Conservation (phyloP, 2,113 vertebrate genomes). For the Balaenoptera acutorostrata region DNA sequence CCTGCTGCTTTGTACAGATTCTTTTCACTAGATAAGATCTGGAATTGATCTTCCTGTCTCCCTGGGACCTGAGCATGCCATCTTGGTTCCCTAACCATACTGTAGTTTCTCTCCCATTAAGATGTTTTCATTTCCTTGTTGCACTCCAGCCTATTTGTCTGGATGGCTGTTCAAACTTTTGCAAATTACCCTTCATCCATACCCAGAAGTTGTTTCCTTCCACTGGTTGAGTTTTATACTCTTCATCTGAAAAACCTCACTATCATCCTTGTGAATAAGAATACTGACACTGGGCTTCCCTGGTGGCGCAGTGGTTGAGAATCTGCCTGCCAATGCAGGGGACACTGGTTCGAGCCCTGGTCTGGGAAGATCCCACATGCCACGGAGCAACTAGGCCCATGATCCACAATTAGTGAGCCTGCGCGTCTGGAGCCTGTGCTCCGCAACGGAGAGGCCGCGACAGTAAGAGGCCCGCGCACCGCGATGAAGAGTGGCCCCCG, state of each 20-base stretch:
- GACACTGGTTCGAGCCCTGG: no score
- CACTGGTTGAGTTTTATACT: neutral
- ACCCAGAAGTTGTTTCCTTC: neutral
- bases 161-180: neutral
- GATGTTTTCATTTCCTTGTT: no score
- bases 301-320: no score
- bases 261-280: neutral
- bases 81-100: neutral
- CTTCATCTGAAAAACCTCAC: neutral
- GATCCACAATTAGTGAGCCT: no score
- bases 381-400: no score
- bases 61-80: rapidly evolving
- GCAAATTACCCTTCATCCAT: neutral
- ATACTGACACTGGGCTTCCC: neutral
- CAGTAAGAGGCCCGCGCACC: no score
- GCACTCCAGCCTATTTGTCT: neutral
- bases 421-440: no score
- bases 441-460: no score
- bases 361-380: no score
- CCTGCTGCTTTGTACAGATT: neutral
- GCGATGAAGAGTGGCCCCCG: no score
- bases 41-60: neutral
- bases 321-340: no score
- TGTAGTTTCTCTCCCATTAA: neutral
- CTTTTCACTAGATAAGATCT: neutral